Conservation (phyloP, 2,113 vertebrate genomes). For the Hydrolagus affinis region DNA sequence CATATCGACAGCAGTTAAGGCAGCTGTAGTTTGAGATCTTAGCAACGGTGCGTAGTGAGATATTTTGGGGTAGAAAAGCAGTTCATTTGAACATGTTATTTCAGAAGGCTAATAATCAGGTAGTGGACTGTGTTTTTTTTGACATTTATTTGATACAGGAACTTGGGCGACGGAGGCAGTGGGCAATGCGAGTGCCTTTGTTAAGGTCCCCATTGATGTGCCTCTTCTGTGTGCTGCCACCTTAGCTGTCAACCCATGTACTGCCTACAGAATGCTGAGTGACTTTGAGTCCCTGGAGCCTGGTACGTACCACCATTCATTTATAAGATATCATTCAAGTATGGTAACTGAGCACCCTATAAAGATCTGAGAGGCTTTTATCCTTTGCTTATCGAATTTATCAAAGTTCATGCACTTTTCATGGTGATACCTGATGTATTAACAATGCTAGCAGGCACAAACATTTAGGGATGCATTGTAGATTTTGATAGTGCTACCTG, state of each 20-base stretch:
- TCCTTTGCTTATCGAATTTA: too few relatives aligned
- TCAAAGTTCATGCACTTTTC: too few relatives aligned
- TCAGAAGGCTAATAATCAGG: not conserved
- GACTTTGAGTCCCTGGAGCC: constrained; percentile 77
- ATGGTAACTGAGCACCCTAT: not conserved
- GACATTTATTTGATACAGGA: constrained; percentile 53
- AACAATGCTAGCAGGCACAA: not conserved
- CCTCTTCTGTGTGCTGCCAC: constrained; percentile 78
- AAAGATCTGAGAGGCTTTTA: not conserved
- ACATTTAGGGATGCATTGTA: not conserved
- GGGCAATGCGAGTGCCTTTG: constrained; percentile 54
- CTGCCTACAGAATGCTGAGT: constrained; percentile 74
- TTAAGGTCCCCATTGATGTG: constrained; percentile 66
- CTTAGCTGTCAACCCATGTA: constrained; percentile 84
- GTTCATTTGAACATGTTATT: not conserved
- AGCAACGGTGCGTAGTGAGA: too few relatives aligned
- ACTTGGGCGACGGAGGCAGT: constrained; percentile 74
- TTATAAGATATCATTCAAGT: not conserved
- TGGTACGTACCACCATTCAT: constrained; percentile 50
- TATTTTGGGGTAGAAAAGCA: not conserved
- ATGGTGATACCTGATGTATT: not conserved
- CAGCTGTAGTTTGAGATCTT: too few relatives aligned
- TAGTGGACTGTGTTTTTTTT: not conserved
- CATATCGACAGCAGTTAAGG: too few relatives aligned
- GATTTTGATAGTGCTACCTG: too few relatives aligned